These are phyloP conservation scores for Acanthisitta chloris DNA, from an alignment of 2,113 vertebrate genomes.

Conservation along the genomic window DNA sequence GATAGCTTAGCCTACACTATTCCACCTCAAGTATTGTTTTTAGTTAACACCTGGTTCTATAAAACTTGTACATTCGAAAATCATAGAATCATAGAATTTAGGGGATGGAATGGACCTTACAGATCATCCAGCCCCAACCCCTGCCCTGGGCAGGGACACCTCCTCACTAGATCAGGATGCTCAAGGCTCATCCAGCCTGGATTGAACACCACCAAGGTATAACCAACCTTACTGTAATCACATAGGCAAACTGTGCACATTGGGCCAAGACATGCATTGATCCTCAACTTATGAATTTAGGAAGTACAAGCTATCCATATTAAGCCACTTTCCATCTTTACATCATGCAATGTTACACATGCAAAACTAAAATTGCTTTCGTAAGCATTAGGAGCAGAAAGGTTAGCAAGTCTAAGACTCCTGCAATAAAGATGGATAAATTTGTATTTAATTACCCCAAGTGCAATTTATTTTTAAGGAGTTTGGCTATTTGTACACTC, in stretches of 20 bases:
- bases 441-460: conserved; percentile 23
- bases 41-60: background rate
- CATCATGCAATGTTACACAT: background rate
- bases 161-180: too few relatives aligned
- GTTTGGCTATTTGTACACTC: background rate
- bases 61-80: background rate
- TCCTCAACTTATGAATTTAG: background rate
- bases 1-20: background rate
- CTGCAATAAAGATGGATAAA: background rate
- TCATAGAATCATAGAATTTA: too few relatives aligned
- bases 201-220: too few relatives aligned
- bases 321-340: background rate
- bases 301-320: background rate
- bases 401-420: background rate
- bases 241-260: background rate
- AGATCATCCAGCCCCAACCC: too few relatives aligned
- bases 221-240: background rate
- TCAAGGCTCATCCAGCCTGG: too few relatives aligned
- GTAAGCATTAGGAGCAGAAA: background rate
- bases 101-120: too few relatives aligned
- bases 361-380: background rate
- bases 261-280: background rate
- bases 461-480: conserved; percentile 7
- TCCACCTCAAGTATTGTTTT: background rate
- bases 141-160: too few relatives aligned